Evolutionary conservation across 2,888 invertebrate genomes (phyloP).

Genomic region (Drosophila limbata): DNA sequence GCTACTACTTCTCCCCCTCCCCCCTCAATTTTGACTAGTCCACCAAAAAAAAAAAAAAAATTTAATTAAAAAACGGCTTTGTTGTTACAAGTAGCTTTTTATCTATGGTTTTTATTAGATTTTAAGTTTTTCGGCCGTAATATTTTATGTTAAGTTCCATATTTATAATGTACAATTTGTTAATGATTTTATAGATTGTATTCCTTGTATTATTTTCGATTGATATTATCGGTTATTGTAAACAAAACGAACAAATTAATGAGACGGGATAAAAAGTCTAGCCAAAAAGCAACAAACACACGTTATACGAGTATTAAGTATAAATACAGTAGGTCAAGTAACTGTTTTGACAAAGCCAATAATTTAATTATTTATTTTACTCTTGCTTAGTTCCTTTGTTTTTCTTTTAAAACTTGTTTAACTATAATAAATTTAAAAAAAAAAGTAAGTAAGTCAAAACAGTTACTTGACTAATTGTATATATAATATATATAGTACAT

Average conservation of each 20-base stretch:
- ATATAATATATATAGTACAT: slow-evolving; percentile 12
- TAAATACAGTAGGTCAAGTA: slow-evolving; percentile 8
- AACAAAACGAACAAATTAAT: slow-evolving; percentile 35
- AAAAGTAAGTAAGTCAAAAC: no score
- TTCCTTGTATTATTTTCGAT: slow-evolving; percentile 39
- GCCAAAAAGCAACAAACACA: slow-evolving; percentile 49
- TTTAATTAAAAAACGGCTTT: slow-evolving; percentile 11
- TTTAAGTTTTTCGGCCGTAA: slow-evolving; percentile 57
- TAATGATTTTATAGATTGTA: slow-evolving; percentile 37
- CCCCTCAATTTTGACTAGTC: slow-evolving; percentile 40
- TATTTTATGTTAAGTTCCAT: slow-evolving; percentile 30
- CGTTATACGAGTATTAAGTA: slow-evolving; percentile 34
- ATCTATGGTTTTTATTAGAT: slow-evolving; percentile 6
- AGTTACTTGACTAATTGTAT: slow-evolving; percentile 3
- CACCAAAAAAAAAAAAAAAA: slow-evolving; percentile 5
- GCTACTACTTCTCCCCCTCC: background rate
- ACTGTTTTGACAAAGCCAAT: background rate
- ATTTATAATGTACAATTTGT: slow-evolving; percentile 23
- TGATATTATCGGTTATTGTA: slow-evolving; percentile 56
- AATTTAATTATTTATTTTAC: background rate
- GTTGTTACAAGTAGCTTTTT: slow-evolving; percentile 7
- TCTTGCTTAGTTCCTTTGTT: background rate
- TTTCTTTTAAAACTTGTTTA: background rate
- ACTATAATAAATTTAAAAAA: background rate
- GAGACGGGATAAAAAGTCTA: slow-evolving; percentile 13